Evolutionary conservation across 2,888 invertebrate species (phyloP), one percentile per base, ranked within the genome.

Genomic region (Fragum sueziense): DNA sequence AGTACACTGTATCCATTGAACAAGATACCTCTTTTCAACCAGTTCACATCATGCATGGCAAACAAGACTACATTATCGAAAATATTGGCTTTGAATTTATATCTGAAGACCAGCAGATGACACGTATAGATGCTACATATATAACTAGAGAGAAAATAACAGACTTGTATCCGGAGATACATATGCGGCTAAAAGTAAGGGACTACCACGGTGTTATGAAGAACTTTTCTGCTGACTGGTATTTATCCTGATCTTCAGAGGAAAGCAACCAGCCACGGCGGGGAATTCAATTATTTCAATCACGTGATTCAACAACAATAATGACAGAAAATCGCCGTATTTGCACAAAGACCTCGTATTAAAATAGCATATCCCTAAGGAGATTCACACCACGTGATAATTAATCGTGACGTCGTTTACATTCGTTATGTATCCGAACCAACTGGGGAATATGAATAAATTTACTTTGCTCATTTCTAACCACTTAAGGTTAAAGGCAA

Each of bases 21-120:
- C 17, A 65, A 14, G 65, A 65, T 20, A 41, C 22, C 0, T 65
- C 65, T 65, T 65, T 65, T 25, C 65, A 65, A 17, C 65, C 65
- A 25, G n/a, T 20, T 11, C 65, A 65, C 41, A 65, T 65, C 14
- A 25, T 65, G 14, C 27, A 65, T 25, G 65, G 65, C n/a, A 65
- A 65, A 65, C 65, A 65, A 33, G 41, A 65, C 22, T 65, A 41
- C 29, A 65, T 65, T 22, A 65, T 65, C 4, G 37, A 65, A 65
- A 37, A 65, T 11, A 4, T 41, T 6, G 25, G 20, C 11, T 65
- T 65, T 22, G 20, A 25, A 41, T 14, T 37, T 14, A 37, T 41
- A 65, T n/a, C 65, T 22, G 37, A 25, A 7, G 25, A 37, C 2
- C 20, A 34, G 2, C 9, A 65, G 17, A 4, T 22, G 9, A 34